These are phyloP conservation scores for Parnassius mnemosyne DNA, from an alignment of 2,888 invertebrate genomes.

Conservation along the genomic window DNA sequence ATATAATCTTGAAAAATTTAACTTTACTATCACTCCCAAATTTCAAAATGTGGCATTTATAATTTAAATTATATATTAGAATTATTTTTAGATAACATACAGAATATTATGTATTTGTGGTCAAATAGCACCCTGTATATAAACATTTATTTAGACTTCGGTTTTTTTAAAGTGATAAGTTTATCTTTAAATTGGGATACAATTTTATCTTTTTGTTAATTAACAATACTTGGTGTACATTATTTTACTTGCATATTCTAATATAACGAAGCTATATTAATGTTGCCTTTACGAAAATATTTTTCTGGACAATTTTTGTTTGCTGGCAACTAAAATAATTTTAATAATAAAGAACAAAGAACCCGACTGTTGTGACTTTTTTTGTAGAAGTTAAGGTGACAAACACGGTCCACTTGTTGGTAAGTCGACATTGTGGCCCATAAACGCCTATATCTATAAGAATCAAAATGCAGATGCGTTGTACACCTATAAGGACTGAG, in stretches of 20 bases:
- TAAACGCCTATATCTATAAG: too few relatives aligned
- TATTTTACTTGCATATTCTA: neutral
- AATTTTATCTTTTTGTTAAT: neutral
- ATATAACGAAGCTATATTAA: neutral
- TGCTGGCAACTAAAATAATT: neutral
- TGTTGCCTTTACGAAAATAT: neutral
- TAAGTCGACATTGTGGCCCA: too few relatives aligned
- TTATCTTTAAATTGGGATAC: too few relatives aligned
- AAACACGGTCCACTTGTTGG: too few relatives aligned
- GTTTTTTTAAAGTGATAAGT: neutral
- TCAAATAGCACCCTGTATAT: slow-evolving; percentile 16
- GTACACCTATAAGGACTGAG: too few relatives aligned
- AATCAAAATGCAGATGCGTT: too few relatives aligned
- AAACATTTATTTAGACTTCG: neutral
- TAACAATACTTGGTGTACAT: too few relatives aligned
- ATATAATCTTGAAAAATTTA: too few relatives aligned
- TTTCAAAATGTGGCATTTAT: slow-evolving; percentile 3
- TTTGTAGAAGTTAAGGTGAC: too few relatives aligned
- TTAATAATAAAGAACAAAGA: neutral
- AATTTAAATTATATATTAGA: neutral
- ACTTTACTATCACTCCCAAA: neutral
- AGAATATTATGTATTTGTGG: slow-evolving; percentile 14
- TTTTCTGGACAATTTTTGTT: neutral
- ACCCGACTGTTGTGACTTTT: too few relatives aligned
- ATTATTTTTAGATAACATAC: neutral